Base-by-base conservation (phyloP, 2,888 invertebrate genomes). In the Aquatica leii region DNA sequence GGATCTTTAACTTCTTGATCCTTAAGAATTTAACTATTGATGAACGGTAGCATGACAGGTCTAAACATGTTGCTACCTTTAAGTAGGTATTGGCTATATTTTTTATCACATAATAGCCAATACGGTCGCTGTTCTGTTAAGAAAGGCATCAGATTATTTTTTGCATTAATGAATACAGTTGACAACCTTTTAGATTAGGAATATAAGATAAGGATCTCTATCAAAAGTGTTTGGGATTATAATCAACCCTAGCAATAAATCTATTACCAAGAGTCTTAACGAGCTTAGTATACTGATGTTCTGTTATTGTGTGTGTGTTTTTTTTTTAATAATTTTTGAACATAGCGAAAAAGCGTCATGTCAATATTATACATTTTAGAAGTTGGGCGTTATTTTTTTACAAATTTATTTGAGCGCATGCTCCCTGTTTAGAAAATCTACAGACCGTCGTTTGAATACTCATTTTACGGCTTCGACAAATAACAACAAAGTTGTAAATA, bases 51-150 rank as follows among this genome's bases (percentile, higher is more conserved):
- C 11, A 24, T 24, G 24, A 24, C 2, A 24, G 67, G 62, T 73
- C 69, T 8, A 62, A 41, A 14, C 58, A 56, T 9, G 63, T 41
- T 55, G 66, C 48, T 4, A 20, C 20, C 6, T 12, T 49, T 20
- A 49, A 20, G 49, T 49, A 11, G 12, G 49, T 49, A 14, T 20
- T 49, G 20, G 49, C 20, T 20, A 49, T 49, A 2, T 6, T 8
- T 49, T 49, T 49, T 49, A 49, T 66, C 57, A 50, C 4, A 20
- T 12, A 18, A 64, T 69, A 56, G 71, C 68, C 72, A 74, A 52
- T 74, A 69, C 0, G 71, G 73, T 15, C 73, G 73, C 61, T 73
- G 12, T 0, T 68, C 66, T 24, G 24, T 24, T 4, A 6, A 4
- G 2, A 4, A 24, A 24, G 24, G 24, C 2, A 24, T 4, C 4